Evolutionary conservation across 2,113 vertebrate species (phyloP).

Genomic region (Charadrius vociferus): DNA sequence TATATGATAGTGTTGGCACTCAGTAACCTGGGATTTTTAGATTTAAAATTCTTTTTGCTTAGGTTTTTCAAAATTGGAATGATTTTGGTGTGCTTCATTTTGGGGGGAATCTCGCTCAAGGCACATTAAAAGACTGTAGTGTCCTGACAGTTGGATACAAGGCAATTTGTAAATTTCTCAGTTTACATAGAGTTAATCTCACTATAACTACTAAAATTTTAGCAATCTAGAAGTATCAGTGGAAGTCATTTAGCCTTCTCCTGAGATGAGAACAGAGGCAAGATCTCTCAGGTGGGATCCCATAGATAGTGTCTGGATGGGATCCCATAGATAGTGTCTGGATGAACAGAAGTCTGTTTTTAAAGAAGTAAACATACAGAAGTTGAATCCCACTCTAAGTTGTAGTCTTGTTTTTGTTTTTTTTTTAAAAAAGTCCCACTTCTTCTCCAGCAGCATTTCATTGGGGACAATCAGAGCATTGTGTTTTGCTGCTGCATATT

Average conservation of each 20-base stretch:
- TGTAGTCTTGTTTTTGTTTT: fast-evolving
- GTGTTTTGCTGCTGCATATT: neutral
- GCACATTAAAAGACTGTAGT: neutral
- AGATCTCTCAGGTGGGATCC: neutral
- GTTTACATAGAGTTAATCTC: neutral
- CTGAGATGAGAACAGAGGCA: neutral
- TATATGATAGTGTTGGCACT: neutral
- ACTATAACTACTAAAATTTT: neutral
- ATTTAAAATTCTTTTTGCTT: neutral
- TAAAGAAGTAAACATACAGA: neutral
- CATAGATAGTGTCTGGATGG: neutral
- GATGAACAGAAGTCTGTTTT: neutral
- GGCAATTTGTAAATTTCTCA: neutral
- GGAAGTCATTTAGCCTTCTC: neutral
- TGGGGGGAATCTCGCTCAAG: neutral
- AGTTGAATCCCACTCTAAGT: neutral
- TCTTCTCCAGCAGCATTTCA: neutral
- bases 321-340: neutral
- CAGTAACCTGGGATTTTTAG: neutral
- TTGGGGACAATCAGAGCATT: neutral
- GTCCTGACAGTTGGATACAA: neutral
- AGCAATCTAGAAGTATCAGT: neutral
- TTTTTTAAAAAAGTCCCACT: neutral
- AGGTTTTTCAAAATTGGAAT: neutral
- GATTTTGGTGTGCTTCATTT: neutral